Base-by-base conservation (phyloP, 2,888 invertebrate genomes). In the Yponomeuta plumbellus region DNA sequence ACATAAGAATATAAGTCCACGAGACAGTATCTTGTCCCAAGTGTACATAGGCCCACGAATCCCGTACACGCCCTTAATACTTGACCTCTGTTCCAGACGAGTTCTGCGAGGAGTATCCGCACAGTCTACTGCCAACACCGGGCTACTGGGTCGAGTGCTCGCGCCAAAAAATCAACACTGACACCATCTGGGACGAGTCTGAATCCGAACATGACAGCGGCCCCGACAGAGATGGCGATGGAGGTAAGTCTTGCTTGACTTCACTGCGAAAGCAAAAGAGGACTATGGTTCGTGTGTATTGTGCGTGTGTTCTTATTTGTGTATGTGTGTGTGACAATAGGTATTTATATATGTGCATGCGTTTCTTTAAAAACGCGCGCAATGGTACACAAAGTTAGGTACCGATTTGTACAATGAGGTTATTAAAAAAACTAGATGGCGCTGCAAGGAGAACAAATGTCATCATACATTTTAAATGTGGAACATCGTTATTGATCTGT, bases 91-190 rank as follows among this genome's bases (percentile, higher is more conserved):
- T 26, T 83, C 2, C 92, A 97, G 97, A 97, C 92, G 97, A 97
- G 87, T 96, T 97, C 85, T 98, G 98, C 86, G 96, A 96, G 80
- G 97, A 97, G 82, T 97, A 95, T 86, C 97, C 97, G 0, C 98
- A 98, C 90, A 97, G 94, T 84, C 93, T 98, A 80, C 95, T 96
- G 76, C 96, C 97, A 1, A 97, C 97, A 0, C 97, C 97, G 0
- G 98, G 97, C 67, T 98, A 98, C 89, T 98, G 98, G 98, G 96
- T 98, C 82, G 98, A 98, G 86, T 98, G 98, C 83, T 97, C 97
- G n/a, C 93, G 97, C 3, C 97, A 97, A 88, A 97, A 97, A 86
- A 96, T 96, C 75, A 92, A 95, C 67, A 92, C 95, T 11, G 95
- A 95, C 85, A 95, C 96, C 66, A 95, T 97, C 73, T 97, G 97